Evolutionary conservation across 2,113 vertebrate species (phyloP), one percentile per base, ranked within the genome.

Genomic region (Gadus chalcogrammus): DNA sequence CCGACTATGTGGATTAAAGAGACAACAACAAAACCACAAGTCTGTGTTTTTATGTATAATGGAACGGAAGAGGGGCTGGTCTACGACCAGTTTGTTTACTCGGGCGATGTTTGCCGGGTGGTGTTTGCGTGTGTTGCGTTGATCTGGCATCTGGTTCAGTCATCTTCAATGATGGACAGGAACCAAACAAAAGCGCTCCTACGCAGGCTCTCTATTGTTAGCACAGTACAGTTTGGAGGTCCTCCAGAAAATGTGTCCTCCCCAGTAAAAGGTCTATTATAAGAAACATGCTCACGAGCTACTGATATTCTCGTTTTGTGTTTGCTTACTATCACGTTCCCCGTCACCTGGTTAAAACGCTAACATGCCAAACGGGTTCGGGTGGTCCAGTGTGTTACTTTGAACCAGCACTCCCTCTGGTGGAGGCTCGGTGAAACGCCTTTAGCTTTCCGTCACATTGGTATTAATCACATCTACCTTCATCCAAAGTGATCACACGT

Each of bases 351-450:
- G 16, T 35, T 64, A 17, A 53, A 53, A 60, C 42, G 12, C 42
- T 48, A 48, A 48, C 42, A 13, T 38, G 55, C 28, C 35, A 28
- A 60, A 38, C 16, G 8, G 11, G 5, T 13, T 28, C 28, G 27
- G 5, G 20, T 2, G n/a, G 17, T 9, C 24, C 15, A 2, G 7
- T 28, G 15, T 15, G 65, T 64, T 11, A 28, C n/a, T 59, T n/a
- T 5, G 61, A 62, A 68, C 2, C 13, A 1, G 17, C 0, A 22
- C 15, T 81, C 82, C 79, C 83, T 76, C 87, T 83, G 76, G 80
- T 83, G 85, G 75, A 42, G 48, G 15, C 11, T 15, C 11, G 8
- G 13, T 64, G 28, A 8, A 9, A 35, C 22, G 16, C 18, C 9
- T 16, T 64, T 15, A 17, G 28, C 16, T 7, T 63, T 28, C 31